phyloP scores from a whole-genome alignment of 1,140 invertebrate species.

The Grapholita molesta region DNA sequence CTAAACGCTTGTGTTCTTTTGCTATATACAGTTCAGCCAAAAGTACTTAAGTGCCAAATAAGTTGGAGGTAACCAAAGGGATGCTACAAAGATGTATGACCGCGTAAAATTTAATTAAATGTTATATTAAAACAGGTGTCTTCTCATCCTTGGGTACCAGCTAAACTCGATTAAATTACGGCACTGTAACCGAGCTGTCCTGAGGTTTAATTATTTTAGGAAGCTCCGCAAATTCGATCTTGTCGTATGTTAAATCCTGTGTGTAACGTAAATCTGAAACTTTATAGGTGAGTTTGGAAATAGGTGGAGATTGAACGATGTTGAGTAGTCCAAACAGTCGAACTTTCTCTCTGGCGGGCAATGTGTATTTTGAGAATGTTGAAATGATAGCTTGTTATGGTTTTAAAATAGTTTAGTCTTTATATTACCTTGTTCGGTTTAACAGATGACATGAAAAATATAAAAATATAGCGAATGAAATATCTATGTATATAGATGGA shows the following conservation, averaged over 20 bases:
- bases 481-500: too few species aligned
- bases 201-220: constrained; percentile 3
- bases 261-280: constrained; percentile 14
- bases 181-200: not conserved
- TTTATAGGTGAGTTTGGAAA: not conserved
- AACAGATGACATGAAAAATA: too few species aligned
- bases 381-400: not conserved
- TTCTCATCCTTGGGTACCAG: constrained; percentile 22
- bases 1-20: too few species aligned
- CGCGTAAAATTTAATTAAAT: not conserved
- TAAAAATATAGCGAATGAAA: too few species aligned
- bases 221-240: not conserved
- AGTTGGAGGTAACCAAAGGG: too few species aligned
- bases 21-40: too few species aligned
- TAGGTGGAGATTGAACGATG: not conserved
- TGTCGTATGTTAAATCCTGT: not conserved
- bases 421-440: too few species aligned
- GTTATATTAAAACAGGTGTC: not conserved
- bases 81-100: not conserved
- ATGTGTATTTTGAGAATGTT: not conserved
- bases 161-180: not conserved
- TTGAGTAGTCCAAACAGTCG: not conserved
- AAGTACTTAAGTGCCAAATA: too few species aligned
- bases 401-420: too few species aligned
- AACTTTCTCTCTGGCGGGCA: not conserved